Conservation (phyloP, 2,797 vertebrate genomes). For the Neosilurus hyrtlii region DNA sequence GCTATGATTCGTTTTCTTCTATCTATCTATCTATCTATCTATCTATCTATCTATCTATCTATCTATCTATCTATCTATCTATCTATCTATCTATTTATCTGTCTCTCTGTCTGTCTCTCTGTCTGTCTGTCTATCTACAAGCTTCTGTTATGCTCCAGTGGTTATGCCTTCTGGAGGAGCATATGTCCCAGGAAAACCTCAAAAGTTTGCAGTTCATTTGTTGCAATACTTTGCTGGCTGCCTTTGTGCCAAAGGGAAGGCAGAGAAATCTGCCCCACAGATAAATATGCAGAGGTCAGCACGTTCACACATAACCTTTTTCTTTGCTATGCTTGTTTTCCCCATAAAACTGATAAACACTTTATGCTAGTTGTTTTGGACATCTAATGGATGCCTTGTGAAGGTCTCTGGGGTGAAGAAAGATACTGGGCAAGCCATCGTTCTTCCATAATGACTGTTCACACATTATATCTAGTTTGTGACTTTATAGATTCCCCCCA, state of each 20-base stretch:
- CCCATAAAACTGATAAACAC: not conserved
- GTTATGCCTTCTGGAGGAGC: not conserved
- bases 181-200: not conserved
- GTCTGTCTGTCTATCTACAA: too few relatives aligned
- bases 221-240: not conserved
- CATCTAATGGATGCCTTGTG: not conserved
- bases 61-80: too few relatives aligned
- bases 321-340: not conserved
- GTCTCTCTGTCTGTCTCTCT: too few relatives aligned
- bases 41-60: too few relatives aligned
- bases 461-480: not conserved
- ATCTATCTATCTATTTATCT: too few relatives aligned
- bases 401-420: not conserved
- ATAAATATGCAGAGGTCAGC: conserved; percentile 5
- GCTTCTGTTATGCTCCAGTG: not conserved
- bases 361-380: not conserved
- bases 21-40: too few relatives aligned
- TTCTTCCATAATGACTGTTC: not conserved
- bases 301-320: not conserved
- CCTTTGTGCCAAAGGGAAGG: not conserved
- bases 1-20: not conserved
- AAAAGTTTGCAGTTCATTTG: not conserved
- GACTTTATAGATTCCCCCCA: not conserved
- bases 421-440: not conserved
- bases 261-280: not conserved